Evolutionary conservation across 2,888 invertebrate genomes (phyloP).

Genomic region (Strigamia crassipes): DNA sequence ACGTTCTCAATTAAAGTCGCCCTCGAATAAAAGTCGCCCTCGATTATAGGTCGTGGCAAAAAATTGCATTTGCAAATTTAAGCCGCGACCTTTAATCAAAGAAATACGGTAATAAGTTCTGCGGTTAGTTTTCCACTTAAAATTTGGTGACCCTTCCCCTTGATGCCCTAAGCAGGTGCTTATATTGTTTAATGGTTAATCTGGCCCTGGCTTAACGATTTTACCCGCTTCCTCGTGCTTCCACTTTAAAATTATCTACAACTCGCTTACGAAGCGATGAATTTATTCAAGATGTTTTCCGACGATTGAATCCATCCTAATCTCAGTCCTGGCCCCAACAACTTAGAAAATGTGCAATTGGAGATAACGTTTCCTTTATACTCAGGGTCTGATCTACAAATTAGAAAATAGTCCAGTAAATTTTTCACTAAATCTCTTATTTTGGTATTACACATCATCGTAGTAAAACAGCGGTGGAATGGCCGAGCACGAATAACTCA

Average conservation of each 20-base stretch:
- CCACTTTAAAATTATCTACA: background rate
- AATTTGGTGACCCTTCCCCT: too few relatives aligned
- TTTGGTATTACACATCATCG: slow-evolving; percentile 57
- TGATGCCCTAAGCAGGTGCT: too few relatives aligned
- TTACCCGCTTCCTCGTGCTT: background rate
- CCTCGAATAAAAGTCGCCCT: too few relatives aligned
- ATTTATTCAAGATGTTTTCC: slow-evolving; percentile 43
- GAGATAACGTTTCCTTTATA: slow-evolving; percentile 65
- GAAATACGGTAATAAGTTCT: too few relatives aligned
- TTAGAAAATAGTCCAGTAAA: background rate
- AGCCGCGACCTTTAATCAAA: too few relatives aligned
- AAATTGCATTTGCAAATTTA: too few relatives aligned
- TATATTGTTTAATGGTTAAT: too few relatives aligned
- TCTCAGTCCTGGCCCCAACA: slow-evolving; percentile 68
- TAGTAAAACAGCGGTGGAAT: slow-evolving; percentile 63
- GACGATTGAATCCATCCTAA: slow-evolving; percentile 70
- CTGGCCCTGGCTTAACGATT: background rate
- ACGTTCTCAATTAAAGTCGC: too few relatives aligned
- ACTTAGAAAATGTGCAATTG: slow-evolving; percentile 70
- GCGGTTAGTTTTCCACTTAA: too few relatives aligned
- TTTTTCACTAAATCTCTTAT: too few relatives aligned
- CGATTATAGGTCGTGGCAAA: too few relatives aligned
- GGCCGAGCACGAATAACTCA: slow-evolving; percentile 61
- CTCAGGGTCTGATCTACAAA: background rate
- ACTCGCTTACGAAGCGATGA: slow-evolving; percentile 23